Conservation (phyloP, 2,888 invertebrate genomes). For the Lottia scabra region DNA sequence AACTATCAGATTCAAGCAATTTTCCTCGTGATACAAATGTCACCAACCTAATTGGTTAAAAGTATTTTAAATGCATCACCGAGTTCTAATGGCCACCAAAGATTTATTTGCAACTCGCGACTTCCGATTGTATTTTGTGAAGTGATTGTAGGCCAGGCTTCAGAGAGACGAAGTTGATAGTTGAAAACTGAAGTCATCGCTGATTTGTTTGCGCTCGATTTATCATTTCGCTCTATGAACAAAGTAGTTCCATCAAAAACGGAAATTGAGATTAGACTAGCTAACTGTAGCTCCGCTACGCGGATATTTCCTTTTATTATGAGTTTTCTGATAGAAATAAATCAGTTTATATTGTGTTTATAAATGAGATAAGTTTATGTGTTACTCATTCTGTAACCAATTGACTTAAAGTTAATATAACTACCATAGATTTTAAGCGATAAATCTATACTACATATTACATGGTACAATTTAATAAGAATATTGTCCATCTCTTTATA, state of each 20-base stretch:
- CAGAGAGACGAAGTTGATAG: constrained; percentile 15
- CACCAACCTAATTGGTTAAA: constrained; percentile 27
- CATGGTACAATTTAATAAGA: no score
- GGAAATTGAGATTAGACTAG: background rate
- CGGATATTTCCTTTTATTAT: background rate
- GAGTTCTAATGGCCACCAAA: constrained; percentile 12
- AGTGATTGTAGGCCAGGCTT: constrained; percentile 20
- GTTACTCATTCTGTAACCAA: no score
- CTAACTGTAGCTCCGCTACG: background rate
- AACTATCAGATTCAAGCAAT: constrained; percentile 12
- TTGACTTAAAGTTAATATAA: no score
- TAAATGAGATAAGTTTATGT: no score
- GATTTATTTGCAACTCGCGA: constrained; percentile 16
- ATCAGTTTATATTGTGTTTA: background rate
- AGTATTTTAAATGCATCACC: constrained; percentile 28
- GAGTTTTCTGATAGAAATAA: background rate
- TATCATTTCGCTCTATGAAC: background rate
- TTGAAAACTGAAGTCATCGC: constrained; percentile 5
- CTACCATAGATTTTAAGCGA: no score
- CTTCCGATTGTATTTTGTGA: constrained; percentile 21
- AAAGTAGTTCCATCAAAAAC: background rate
- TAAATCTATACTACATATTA: no score
- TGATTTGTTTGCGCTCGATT: constrained; percentile 22
- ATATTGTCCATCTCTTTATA: no score
- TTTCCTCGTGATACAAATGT: constrained; percentile 20